Evolutionary conservation across 2,797 vertebrate species (phyloP), one percentile per base, ranked within the genome.

Genomic region (Acanthopagrus latus): DNA sequence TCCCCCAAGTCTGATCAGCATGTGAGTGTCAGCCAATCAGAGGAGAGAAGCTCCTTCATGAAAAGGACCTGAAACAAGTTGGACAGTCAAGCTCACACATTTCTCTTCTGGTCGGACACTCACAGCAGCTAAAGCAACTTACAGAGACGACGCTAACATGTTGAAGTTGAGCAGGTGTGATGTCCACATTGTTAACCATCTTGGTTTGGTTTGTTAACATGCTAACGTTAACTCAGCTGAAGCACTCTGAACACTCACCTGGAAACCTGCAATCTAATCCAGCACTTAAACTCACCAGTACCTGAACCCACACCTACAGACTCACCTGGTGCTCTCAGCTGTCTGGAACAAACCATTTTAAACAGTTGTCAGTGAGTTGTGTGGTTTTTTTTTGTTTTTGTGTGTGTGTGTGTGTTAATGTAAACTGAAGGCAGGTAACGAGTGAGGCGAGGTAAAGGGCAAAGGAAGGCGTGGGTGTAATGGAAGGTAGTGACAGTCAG

Each of bases 401-500:
- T 69, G 55, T 33, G 20, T 10, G 48, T 1, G 66, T 14, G 41
- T 16, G 10, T 73, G 76, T 58, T 66, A 59, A 41, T 67, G 68
- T 76, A 58, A 71, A 76, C 57, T 43, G 55, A 5, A 27, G 21
- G 29, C 56, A 58, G 76, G 69, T 75, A 80, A 54, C 6, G 52
- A 81, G 65, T 80, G 82, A 75, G 76, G 13, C 0, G 18, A 72
- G 43, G 73, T 55, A 33, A 51, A 65, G 48, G 50, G 54, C 10
- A 18, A n/a, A 62, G 21, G 43, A 70, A 33, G 43, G 74, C 82
- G 55, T 69, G 80, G 64, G 59, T 54, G 13, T 89, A 82, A 87
- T 78, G 82, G 77, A 80, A 56, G 71, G 62, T 78, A 76, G 25
- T 81, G 85, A 87, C 51, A 78, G 72, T 48, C 62, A 12, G 6